Evolutionary conservation across 2,797 vertebrate genomes (phyloP), one percentile per base, ranked within the genome.

Genomic region (Cygnus olor): DNA sequence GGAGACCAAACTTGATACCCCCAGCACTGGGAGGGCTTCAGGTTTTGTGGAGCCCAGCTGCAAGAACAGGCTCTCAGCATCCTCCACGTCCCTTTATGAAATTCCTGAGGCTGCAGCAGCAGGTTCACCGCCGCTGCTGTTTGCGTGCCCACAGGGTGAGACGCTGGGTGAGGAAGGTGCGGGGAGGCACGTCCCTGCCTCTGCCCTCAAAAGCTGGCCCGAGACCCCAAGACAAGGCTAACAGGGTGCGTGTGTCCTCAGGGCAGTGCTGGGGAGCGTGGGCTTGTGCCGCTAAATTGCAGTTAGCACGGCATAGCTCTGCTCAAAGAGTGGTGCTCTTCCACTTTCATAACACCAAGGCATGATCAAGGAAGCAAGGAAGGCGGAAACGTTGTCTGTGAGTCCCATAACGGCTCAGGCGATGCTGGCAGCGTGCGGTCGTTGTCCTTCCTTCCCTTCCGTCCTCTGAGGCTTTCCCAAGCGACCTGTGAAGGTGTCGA

Each of bases 61-160:
- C 53, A 28, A 54, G 53, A 28, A 11, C 38, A 38, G 38, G 38
- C 38, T 5, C 81, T 94, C 93, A 73, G 54, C 78, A 82, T 95
- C 63, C 4, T 95, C 88, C 45, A 92, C 94, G 80, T 70, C 64
- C 77, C 10, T 88, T 92, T 85, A 87, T 87, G 83, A 87, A 90
- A 83, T 97, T 80, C 95, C 78, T 4, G 10, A 61, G 80, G 60
- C 36, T 36, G 36, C 36, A 36, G 36, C 36, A 36, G 36, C 53
- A 11, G 4, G 56, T 51, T 91, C 70, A 56, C 10, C 24, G 49
- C 94, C 83, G 90, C 91, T 2, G 2, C 36, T 14, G 74, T 60
- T 72, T 40, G 38, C n/a, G 9, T 61, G 10, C 27, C 22, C 56
- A 38, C 32, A 53, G 10, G 10, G 58, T 1, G 2, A 24, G 44